Percentiles rank a stretch among this genome's conserved stretches.
Conservation (phyloP, 53 echinoderm and acorn worm genomes). For the Holothuria leucospilota region DNA sequence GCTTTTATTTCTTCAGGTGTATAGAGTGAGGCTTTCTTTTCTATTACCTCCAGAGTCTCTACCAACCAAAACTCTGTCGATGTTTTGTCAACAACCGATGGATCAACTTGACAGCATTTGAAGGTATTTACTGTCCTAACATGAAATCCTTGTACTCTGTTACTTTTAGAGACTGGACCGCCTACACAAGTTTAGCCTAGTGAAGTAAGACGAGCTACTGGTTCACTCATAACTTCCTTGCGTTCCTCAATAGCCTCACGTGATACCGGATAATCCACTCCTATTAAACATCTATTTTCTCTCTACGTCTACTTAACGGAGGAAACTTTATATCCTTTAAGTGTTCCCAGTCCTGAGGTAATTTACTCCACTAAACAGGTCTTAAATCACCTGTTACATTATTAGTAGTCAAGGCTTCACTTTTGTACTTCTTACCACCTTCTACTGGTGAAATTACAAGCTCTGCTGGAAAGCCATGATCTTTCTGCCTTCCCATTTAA, state of each 20-base stretch:
- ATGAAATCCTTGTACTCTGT: neutral
- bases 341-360: slow-evolving; percentile 34
- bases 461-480: neutral
- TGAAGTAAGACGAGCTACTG: neutral
- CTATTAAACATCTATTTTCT: slow-evolving; percentile 41
- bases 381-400: slow-evolving; percentile 8
- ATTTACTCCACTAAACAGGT: slow-evolving; percentile 12
- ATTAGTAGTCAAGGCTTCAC: neutral
- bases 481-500: slow-evolving; percentile 19
- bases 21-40: slow-evolving; percentile 1
- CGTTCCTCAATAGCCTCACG: slow-evolving; percentile 43
- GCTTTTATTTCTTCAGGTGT: slow-evolving; percentile 17
- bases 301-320: neutral
- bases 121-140: slow-evolving; percentile 5
- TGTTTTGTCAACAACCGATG: neutral
- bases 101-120: neutral
- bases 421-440: neutral
- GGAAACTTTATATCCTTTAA: slow-evolving; percentile 50
- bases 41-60: neutral
- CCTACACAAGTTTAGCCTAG: slow-evolving; percentile 51
- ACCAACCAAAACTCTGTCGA: slow-evolving; percentile 18
- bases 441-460: neutral
- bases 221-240: neutral
- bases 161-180: neutral
- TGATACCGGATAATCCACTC: slow-evolving; percentile 28